Evolutionary conservation across 2,113 vertebrate species (phyloP), one percentile per base, ranked within the genome.

Genomic region (Pelvicachromis taeniatus): DNA sequence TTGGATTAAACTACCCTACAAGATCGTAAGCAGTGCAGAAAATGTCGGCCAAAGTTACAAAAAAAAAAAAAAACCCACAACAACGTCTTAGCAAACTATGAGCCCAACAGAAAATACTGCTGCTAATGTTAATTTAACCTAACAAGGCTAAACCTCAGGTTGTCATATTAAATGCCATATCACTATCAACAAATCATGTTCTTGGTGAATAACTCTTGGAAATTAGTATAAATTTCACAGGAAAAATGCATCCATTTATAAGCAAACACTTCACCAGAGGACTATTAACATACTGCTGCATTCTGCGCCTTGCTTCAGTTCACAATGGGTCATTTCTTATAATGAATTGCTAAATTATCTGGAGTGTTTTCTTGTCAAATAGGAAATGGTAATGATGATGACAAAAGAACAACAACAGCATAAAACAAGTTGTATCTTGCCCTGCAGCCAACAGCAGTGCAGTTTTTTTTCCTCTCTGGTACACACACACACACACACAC

Each of bases 341-440:
- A 93, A 95, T 94, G 93, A 95, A 94, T 92, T 93, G 92, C 85
- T 91, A 92, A 91, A 95, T 94, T 92, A 95, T 89, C 84, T 87
- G 87, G 90, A 93, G 88, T 91, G 91, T 84, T 87, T 95, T 94
- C 82, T 93, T 88, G 77, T 95, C 91, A 81, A 89, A 91, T 91
- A 90, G 75, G 89, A 94, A 89, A 93, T 31, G 79, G 82, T 93
- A 92, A 94, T 92, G 89, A 95, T 90, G 86, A 95, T 90, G 91
- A 94, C 84, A 94, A 92, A 90, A 88, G 89, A 89, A 93, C 92
- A 88, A 85, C 79, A 94, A 79, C 87, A 84, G 86, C 79, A 93
- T 87, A 73, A 92, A 91, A 92, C 92, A 88, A 94, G 93, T 91
- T 87, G 85, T 54, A 81, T 91, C 84, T 88, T 87, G 92, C 91